A percentile compares a stretch with the other conserved stretches of the same genome.
Evolutionary conservation across 1,140 invertebrate genomes (phyloP).

Genomic region (Cepaea nemoralis): DNA sequence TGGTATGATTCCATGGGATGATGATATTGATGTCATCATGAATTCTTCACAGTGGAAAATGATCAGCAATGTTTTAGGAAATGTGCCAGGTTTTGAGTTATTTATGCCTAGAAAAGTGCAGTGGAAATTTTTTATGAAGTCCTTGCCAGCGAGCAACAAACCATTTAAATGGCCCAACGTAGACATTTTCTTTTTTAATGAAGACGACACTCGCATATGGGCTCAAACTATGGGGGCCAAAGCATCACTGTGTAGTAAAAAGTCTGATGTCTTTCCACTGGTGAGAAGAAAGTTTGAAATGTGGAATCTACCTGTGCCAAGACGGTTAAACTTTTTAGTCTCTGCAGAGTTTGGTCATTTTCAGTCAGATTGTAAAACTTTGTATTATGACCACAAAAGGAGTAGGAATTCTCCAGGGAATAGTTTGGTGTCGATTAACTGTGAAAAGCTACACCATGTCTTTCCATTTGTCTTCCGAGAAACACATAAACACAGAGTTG

Average conservation of each 20-base stretch:
- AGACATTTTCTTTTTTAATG: conserved; percentile 65
- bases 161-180: conserved; percentile 62
- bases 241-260: conserved; percentile 45
- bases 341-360: conserved; percentile 46
- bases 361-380: conserved; percentile 43
- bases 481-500: background rate
- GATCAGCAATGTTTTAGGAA: conserved; percentile 40
- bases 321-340: conserved; percentile 40
- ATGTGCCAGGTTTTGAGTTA: conserved; percentile 43
- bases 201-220: conserved; percentile 64
- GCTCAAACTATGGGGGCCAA: conserved; percentile 51
- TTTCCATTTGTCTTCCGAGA: conserved; percentile 53
- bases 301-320: conserved; percentile 53
- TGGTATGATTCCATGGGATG: conserved; percentile 66
- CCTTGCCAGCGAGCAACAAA: conserved; percentile 31
- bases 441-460: conserved; percentile 40
- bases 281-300: conserved; percentile 49
- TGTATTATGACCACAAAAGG: conserved; percentile 51
- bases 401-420: conserved; percentile 31
- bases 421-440: conserved; percentile 24
- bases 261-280: conserved; percentile 60
- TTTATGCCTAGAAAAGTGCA: conserved; percentile 40
- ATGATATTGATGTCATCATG: conserved; percentile 61
- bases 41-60: conserved; percentile 48
- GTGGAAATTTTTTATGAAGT: conserved; percentile 59